Evolutionary conservation across 1,140 invertebrate genomes (phyloP).

Genomic region (Grapholita molesta): DNA sequence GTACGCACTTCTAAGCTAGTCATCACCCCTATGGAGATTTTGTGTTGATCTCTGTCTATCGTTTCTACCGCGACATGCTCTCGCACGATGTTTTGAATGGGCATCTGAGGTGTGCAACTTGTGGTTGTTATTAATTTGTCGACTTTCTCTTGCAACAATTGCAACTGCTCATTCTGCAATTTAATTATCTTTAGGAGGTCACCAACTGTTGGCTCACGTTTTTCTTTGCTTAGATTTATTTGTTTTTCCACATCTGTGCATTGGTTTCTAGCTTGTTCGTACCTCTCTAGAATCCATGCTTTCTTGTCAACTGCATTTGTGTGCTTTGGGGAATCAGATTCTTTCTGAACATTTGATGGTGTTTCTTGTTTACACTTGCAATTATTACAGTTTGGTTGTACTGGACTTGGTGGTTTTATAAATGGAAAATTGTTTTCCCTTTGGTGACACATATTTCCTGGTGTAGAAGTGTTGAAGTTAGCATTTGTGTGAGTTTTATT

Average conservation of each 20-base stretch:
- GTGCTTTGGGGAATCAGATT: conserved; percentile 16
- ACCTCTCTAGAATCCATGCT: conserved; percentile 56
- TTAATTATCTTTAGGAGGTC: conserved; percentile 79
- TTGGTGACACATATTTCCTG: neutral
- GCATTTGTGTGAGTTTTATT: conserved; percentile 24
- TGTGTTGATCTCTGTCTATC: conserved; percentile 81
- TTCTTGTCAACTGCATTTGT: conserved; percentile 57
- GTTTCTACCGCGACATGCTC: conserved; percentile 64
- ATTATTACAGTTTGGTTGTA: conserved; percentile 25
- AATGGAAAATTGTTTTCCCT: conserved; percentile 21
- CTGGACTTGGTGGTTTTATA: conserved; percentile 23
- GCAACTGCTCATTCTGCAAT: conserved; percentile 79
- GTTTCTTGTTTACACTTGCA: conserved; percentile 10
- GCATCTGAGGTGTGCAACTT: conserved; percentile 35
- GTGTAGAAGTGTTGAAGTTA: neutral
- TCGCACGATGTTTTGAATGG: conserved; percentile 42
- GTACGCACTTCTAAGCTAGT: conserved; percentile 84
- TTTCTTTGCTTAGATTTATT: conserved; percentile 47
- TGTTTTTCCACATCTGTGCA: conserved; percentile 48
- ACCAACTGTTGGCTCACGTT: conserved; percentile 73
- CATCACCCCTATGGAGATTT: conserved; percentile 85
- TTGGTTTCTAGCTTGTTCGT: conserved; percentile 40
- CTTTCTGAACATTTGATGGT: neutral
- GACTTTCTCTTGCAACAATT: conserved; percentile 78
- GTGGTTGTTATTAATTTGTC: conserved; percentile 64